Conservation (phyloP, 53 echinoderm and acorn worm genomes). For the Mesocentrotus franciscanus region DNA sequence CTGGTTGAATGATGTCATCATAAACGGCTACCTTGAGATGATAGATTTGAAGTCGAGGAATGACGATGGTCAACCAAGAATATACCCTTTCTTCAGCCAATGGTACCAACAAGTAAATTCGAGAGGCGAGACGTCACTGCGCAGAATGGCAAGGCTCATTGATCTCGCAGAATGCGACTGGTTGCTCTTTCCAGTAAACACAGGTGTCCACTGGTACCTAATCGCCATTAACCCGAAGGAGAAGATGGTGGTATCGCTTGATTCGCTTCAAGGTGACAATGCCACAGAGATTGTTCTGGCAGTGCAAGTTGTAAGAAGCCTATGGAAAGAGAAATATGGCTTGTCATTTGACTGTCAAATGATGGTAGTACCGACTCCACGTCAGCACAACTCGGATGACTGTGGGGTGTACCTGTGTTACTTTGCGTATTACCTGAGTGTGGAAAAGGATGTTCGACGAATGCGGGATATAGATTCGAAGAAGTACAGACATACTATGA, state of each 20-base stretch:
- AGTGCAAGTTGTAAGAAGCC: neutral
- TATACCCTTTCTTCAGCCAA: too few relatives aligned
- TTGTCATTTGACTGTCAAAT: neutral
- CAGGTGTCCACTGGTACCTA: neutral
- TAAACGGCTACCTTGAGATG: too few relatives aligned
- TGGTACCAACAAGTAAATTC: too few relatives aligned
- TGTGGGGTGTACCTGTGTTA: constrained; percentile 48
- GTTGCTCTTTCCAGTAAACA: constrained; percentile 29
- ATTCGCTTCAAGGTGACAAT: too few relatives aligned
- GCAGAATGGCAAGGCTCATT: neutral
- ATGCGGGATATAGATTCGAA: constrained; percentile 48
- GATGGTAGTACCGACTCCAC: neutral
- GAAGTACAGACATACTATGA: constrained; percentile 32
- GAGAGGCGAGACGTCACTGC: too few relatives aligned
- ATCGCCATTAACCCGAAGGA: neutral
- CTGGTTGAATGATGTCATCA: too few relatives aligned
- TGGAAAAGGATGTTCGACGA: neutral
- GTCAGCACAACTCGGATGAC: constrained; percentile 7
- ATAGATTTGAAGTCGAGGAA: too few relatives aligned
- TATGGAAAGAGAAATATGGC: constrained; percentile 14
- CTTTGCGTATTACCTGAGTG: constrained; percentile 38
- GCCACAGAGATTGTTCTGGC: constrained; percentile 13
- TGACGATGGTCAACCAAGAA: too few relatives aligned
- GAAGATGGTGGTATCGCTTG: neutral
- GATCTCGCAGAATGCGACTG: too few relatives aligned